These are phyloP conservation scores for Acrobasis suavella DNA, from an alignment of 2,888 invertebrate genomes.

Conservation along the genomic window DNA sequence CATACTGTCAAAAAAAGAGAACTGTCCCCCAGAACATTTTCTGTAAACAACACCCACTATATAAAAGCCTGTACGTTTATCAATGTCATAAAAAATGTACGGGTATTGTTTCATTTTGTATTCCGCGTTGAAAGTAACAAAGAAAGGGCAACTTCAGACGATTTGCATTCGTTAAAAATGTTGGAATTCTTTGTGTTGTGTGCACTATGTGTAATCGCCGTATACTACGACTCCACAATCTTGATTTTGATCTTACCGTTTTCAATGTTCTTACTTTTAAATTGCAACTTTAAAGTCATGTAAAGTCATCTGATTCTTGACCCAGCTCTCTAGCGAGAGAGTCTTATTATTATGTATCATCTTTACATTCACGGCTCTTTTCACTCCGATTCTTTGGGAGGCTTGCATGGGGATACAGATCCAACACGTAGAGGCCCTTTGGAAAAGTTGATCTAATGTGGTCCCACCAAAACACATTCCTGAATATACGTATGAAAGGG, in stretches of 20 bases:
- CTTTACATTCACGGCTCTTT: too few species aligned
- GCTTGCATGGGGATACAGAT: too few species aligned
- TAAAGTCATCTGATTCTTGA: too few species aligned
- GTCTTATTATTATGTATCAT: too few species aligned
- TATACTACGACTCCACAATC: conserved; percentile 40
- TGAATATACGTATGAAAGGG: too few species aligned
- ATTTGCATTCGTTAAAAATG: conserved; percentile 82
- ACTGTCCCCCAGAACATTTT: not conserved
- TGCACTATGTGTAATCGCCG: conserved; percentile 71
- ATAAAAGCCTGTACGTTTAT: conserved; percentile 33
- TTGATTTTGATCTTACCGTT: not conserved
- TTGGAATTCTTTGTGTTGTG: conserved; percentile 75
- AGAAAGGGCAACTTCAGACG: conserved; percentile 74
- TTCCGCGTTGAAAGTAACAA: conserved; percentile 70
- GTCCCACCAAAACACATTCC: too few species aligned
- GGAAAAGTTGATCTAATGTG: too few species aligned
- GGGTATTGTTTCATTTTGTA: conserved; percentile 69
- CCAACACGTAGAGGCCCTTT: too few species aligned
- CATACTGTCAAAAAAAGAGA: not conserved
- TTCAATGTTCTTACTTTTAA: too few species aligned
- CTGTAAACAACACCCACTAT: conserved; percentile 12
- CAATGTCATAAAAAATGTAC: conserved; percentile 58
- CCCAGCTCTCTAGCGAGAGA: too few species aligned
- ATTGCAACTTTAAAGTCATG: too few species aligned
- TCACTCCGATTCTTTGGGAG: too few species aligned